These are phyloP conservation scores for Bombus affinis DNA, from an alignment of 1,140 invertebrate species.

Conservation along the genomic window DNA sequence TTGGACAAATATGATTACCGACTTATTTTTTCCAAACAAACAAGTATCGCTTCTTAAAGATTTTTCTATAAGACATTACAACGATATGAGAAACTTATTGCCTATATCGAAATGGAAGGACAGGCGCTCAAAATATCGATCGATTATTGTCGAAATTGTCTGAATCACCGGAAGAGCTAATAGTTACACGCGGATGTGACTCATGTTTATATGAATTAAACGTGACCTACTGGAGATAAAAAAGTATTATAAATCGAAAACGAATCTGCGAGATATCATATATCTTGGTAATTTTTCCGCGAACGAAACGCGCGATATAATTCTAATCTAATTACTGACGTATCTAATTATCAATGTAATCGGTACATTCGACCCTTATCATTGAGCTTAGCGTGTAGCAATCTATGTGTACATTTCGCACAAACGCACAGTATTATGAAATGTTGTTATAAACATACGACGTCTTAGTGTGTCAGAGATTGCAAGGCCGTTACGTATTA, in stretches of 20 bases:
- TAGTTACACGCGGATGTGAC: constrained; percentile 12
- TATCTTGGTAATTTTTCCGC: background rate
- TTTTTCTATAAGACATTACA: background rate
- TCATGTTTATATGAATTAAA: constrained; percentile 22
- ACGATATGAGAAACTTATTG: background rate
- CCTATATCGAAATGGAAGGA: background rate
- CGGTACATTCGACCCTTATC: constrained; percentile 16
- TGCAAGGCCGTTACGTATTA: background rate
- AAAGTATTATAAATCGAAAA: constrained; percentile 5
- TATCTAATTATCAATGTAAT: constrained; percentile 26
- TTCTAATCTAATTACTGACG: background rate
- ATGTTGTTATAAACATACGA: too few relatives aligned
- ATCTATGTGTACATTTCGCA: too few relatives aligned
- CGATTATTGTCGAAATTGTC: background rate
- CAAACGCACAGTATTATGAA: background rate
- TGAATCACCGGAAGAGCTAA: constrained; percentile 10
- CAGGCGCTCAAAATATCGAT: background rate
- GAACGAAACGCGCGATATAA: background rate
- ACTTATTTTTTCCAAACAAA: background rate
- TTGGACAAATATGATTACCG: background rate
- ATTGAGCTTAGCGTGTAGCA: background rate
- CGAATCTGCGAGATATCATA: background rate
- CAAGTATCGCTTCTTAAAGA: background rate
- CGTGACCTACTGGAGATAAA: background rate
- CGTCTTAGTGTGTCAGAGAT: background rate